Evolutionary conservation across 2,888 invertebrate genomes (phyloP), one percentile per base, ranked within the genome.

Genomic region (Callyntrura sp.): DNA sequence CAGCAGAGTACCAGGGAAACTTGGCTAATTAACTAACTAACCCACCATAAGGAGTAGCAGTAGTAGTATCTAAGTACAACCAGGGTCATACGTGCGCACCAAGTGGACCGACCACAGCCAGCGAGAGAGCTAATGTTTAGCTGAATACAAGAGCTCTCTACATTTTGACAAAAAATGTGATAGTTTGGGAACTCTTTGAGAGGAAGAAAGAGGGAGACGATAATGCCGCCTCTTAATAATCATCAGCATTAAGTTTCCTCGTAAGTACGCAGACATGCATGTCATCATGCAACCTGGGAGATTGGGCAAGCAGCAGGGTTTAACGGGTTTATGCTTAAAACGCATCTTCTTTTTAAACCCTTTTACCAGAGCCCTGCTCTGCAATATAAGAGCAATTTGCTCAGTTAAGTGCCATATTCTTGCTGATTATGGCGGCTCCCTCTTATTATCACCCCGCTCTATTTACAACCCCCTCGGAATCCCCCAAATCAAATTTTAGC

Each of bases 331-430:
- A 23, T 62, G 35, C 1, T 8, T 35, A n/a, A 68, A 35, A 57
- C 12, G 51, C 14, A 5, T 57, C 60, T 62, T 62, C 28, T 68
- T 68, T 68, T 68, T 68, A 35, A 68, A 28, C 65, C 4, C 14
- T 35, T 68, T 68, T 68, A 28, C 12, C 28, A 14, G 14, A n/a
- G n/a, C n/a, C 1, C 14, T 17, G 17, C 14, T 6, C 65, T 68
- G 28, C n/a, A 68, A 68, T 14, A 68, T n/a, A 35, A 68, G 65
- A 68, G 65, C 35, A 35, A 35, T 68, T 68, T 68, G 65, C 35
- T 35, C 28, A 35, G 35, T 68, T n/a, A 17, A 68, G 35, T 68
- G 28, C 5, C n/a, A n/a, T n/a, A n/a, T n/a, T n/a, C n/a, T n/a
- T n/a, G n/a, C n/a, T n/a, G n/a, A n/a, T n/a, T n/a, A n/a, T n/a